phyloP scores from a whole-genome alignment of 2,113 vertebrate genomes.

The Laticauda laticaudata region DNA sequence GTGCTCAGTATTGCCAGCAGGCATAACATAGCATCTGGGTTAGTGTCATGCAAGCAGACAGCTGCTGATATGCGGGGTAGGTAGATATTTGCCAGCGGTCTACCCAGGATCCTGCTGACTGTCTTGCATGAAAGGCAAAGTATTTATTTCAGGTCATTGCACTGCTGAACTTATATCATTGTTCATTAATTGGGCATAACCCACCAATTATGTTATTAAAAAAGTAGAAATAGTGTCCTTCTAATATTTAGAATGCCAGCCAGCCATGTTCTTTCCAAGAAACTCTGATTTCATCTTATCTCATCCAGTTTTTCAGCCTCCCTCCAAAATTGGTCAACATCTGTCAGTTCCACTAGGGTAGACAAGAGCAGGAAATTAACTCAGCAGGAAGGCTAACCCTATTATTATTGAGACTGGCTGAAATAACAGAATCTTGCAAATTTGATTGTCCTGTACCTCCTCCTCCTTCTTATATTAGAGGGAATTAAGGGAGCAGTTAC shows the following conservation, averaged over 20 bases:
- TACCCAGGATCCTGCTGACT: background rate
- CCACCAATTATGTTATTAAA: background rate
- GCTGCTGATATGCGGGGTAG: background rate
- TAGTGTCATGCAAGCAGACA: background rate
- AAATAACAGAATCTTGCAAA: background rate
- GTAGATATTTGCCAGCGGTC: background rate
- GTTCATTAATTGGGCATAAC: background rate
- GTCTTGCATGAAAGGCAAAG: background rate
- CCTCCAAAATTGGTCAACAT: background rate
- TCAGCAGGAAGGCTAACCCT: background rate
- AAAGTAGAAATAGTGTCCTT: background rate
- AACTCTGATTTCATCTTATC: background rate
- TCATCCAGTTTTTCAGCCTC: background rate
- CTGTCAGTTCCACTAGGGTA: background rate
- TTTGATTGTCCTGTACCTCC: background rate
- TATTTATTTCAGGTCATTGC: background rate
- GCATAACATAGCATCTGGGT: background rate
- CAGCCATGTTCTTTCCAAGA: background rate
- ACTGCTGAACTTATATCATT: background rate
- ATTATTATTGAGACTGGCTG: background rate
- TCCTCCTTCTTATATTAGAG: background rate
- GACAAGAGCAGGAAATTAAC: background rate
- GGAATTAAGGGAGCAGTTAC: background rate
- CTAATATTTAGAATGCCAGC: background rate
- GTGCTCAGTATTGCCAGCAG: background rate